Percentiles rank a stretch among this genome's conserved stretches.
Evolutionary conservation across 2,113 vertebrate genomes (phyloP).

Genomic region (Porphyrio hochstetteri): DNA sequence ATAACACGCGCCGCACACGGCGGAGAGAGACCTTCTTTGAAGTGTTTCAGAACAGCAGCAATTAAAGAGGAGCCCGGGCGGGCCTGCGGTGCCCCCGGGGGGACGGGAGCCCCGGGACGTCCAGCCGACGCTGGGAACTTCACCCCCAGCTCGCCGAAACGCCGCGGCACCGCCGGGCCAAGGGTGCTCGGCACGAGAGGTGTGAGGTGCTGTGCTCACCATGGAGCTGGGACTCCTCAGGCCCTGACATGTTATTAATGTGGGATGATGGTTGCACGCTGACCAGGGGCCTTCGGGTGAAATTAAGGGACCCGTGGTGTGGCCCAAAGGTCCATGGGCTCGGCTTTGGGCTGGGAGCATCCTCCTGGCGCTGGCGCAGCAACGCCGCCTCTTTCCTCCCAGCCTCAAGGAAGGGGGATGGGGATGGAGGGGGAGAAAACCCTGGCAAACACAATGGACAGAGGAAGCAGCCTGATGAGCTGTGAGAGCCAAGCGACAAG

Average conservation of each 20-base stretch:
- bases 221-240: background rate
- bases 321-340: background rate
- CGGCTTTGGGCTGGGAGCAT: background rate
- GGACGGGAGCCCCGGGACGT: background rate
- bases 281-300: background rate
- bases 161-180: fast-evolving
- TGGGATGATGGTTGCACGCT: background rate
- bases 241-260: background rate
- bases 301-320: fast-evolving
- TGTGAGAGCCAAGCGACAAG: fast-evolving
- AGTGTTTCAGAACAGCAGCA: slow-evolving; percentile 25
- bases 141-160: background rate
- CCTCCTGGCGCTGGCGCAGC: background rate
- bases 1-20: slow-evolving; percentile 23
- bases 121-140: background rate
- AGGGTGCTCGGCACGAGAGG: background rate
- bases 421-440: background rate
- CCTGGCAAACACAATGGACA: fast-evolving
- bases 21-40: slow-evolving; percentile 48
- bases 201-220: fast-evolving
- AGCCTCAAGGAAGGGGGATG: fast-evolving
- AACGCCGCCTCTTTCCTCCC: background rate
- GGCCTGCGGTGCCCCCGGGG: background rate
- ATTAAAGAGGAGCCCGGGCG: background rate
- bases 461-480: background rate